Evolutionary conservation across 1,140 invertebrate genomes (phyloP).

Genomic region (Paraescarpia echinospica): DNA sequence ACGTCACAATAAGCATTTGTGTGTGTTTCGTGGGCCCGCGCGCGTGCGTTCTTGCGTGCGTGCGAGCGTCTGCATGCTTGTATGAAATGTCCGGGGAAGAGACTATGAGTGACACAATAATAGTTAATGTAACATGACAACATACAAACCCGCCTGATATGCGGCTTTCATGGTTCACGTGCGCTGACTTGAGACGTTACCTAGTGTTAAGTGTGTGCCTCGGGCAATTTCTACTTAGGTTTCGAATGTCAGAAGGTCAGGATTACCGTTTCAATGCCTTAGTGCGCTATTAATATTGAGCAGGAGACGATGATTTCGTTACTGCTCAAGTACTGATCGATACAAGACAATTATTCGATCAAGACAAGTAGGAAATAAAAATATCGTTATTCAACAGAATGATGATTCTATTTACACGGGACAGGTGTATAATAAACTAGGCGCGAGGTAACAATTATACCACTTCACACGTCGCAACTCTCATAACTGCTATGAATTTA

Average conservation of each 20-base stretch:
- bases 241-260: neutral
- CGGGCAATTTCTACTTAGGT: neutral
- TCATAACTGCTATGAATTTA: too few relatives aligned
- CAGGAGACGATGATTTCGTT: neutral
- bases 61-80: too few relatives aligned
- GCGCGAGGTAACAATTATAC: too few relatives aligned
- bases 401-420: too few relatives aligned
- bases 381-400: neutral
- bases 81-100: too few relatives aligned
- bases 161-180: neutral
- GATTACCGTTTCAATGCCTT: neutral
- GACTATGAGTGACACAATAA: neutral
- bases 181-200: neutral
- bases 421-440: too few relatives aligned
- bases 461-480: too few relatives aligned
- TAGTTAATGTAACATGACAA: neutral
- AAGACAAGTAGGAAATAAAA: neutral
- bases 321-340: neutral
- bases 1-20: too few relatives aligned
- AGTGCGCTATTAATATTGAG: neutral
- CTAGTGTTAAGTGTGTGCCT: neutral
- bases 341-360: neutral
- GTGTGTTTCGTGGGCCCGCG: too few relatives aligned
- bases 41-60: too few relatives aligned
- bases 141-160: neutral